Base-by-base conservation (phyloP, 2,797 vertebrate species). In the Gymnoscopelus braueri region DNA sequence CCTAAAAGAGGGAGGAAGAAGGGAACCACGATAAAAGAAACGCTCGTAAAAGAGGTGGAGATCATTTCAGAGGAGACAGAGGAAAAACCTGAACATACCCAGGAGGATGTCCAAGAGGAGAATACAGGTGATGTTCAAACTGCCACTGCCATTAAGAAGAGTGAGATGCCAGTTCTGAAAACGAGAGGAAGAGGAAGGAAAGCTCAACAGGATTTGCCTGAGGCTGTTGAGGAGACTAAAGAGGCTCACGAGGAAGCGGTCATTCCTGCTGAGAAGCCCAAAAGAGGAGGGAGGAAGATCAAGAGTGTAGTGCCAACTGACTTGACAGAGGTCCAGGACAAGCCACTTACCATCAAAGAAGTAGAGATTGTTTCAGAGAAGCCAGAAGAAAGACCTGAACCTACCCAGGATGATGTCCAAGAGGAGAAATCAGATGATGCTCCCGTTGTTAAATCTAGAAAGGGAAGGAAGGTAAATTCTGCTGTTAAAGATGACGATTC, bases 1-100 rank as follows among this genome's bases (percentile, higher is more conserved):
- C 68, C 84, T 35, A 82, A 55, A 19, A 82, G 81, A 84, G 80
- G 82, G 1, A 63, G 76, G 1, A 84, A 75, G 80, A 54, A 79
- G 67, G 66, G 74, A 0, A 82, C 77, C 2, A 0, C 54, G 0
- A 69, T 75, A 19, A 74, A 81, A 23, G 49, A 14, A 58, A 2
- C 4, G 5, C 60, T 60, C 1, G 5, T 44, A 6, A 49, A 52
- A 3, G 58, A 72, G 12, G 67, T 26, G 12, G 47, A 8, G 47
- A n/a, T 15, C 6, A n/a, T 51, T 51, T 51, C 50, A 51, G 12
- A 51, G 14, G 49, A 50, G n/a, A 9, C 59, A 44, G 74, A 82
- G 66, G 75, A 53, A 54, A 70, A 67, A 15, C 8, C 67, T 12
- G 60, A 79, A 4, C 44, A 13, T 0, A 39, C 72, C 6, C 59